These are phyloP conservation scores for Phytoseiulus persimilis DNA, from an alignment of 2,888 invertebrate species.

Conservation along the genomic window DNA sequence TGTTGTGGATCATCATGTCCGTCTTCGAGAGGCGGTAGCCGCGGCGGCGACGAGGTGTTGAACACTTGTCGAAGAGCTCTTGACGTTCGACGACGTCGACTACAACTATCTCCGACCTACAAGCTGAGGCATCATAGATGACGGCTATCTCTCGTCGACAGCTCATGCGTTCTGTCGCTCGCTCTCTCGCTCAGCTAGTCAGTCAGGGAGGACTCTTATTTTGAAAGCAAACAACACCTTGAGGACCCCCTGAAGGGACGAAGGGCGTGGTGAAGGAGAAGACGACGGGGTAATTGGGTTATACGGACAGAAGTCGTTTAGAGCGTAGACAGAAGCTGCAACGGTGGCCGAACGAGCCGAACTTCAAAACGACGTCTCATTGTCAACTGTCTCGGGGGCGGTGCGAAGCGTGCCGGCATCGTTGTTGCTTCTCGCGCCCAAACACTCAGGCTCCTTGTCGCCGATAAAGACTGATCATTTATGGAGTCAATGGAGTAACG, in stretches of 20 bases:
- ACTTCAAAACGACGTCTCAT: background rate
- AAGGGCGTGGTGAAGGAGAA: background rate
- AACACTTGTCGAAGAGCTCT: background rate
- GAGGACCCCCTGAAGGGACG: background rate
- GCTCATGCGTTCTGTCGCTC: background rate
- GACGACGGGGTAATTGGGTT: background rate
- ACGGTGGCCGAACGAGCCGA: background rate
- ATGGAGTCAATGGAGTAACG: background rate
- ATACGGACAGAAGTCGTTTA: background rate
- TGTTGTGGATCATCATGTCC: background rate
- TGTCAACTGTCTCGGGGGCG: background rate
- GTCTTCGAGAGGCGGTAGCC: background rate
- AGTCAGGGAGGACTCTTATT: background rate
- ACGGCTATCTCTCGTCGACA: background rate
- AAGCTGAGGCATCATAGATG: background rate
- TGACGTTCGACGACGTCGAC: background rate
- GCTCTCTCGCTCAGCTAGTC: background rate
- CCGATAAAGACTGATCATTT: background rate
- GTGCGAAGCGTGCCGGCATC: background rate
- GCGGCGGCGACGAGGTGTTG: background rate
- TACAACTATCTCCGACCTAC: background rate
- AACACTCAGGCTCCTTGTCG: background rate
- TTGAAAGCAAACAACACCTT: constrained; percentile 5
- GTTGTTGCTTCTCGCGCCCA: background rate
- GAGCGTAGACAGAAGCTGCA: background rate